A percentile compares a stretch with the other conserved stretches of the same genome.
These are phyloP conservation scores for Nomada lathburiana DNA, from an alignment of 2,888 invertebrate species.

Conservation along the genomic window DNA sequence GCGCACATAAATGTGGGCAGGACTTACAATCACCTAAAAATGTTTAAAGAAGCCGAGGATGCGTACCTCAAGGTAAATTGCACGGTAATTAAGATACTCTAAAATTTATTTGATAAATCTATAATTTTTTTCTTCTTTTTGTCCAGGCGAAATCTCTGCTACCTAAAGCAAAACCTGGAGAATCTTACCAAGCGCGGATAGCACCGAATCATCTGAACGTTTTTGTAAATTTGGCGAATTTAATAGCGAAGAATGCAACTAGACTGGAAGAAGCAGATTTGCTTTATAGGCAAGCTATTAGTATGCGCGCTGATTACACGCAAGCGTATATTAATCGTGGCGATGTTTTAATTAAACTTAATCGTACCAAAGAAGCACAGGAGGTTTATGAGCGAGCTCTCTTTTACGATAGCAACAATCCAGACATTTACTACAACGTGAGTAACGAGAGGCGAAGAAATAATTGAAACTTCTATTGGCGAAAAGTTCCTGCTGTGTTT, in stretches of 20 bases:
- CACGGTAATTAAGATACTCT: neutral
- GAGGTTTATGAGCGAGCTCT: conserved; percentile 97
- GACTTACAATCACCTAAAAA: conserved; percentile 96
- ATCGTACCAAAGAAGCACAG: conserved; percentile 96
- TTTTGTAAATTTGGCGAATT: conserved; percentile 96
- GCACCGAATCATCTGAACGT: conserved; percentile 98
- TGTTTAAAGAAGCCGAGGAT: conserved; percentile 95
- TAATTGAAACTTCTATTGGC: neutral
- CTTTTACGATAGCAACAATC: conserved; percentile 96
- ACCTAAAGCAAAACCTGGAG: conserved; percentile 96
- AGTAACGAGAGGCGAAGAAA: conserved; percentile 83
- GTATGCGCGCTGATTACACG: conserved; percentile 98
- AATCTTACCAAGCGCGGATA: conserved; percentile 97
- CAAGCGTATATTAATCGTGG: conserved; percentile 99
- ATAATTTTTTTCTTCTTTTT: neutral
- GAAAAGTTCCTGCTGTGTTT: neutral
- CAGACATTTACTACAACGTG: conserved; percentile 97
- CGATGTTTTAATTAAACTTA: conserved; percentile 97
- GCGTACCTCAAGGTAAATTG: conserved; percentile 91
- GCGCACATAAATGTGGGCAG: conserved; percentile 99
- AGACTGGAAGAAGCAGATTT: conserved; percentile 97
- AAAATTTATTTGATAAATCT: neutral
- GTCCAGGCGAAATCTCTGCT: conserved; percentile 93
- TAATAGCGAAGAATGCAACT: conserved; percentile 96
- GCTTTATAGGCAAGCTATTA: conserved; percentile 97